Evolutionary conservation across 1,140 invertebrate genomes (phyloP).

Genomic region (Grapholita molesta): DNA sequence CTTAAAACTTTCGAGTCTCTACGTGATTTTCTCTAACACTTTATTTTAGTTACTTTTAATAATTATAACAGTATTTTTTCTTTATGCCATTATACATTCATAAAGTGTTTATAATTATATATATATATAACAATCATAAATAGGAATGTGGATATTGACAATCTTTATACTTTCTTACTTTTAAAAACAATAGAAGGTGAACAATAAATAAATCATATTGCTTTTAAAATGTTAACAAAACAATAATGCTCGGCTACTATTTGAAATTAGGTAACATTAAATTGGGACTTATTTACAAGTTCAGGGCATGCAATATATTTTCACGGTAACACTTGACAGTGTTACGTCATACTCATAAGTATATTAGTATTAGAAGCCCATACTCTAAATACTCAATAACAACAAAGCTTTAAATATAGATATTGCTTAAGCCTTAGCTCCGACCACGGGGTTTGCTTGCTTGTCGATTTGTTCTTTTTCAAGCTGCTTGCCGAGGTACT

Average conservation of each 20-base stretch:
- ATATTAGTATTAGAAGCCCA: conserved; percentile 28
- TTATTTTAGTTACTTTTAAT: background rate
- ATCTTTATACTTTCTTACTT: background rate
- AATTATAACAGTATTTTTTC: conserved; percentile 12
- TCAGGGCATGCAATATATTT: background rate
- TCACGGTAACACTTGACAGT: background rate
- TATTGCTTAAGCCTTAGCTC: conserved; percentile 81
- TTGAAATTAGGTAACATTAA: background rate
- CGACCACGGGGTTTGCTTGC: conserved; percentile 77
- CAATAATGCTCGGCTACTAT: conserved; percentile 2
- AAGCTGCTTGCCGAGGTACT: conserved; percentile 97
- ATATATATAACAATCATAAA: conserved; percentile 19
- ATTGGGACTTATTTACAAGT: conserved; percentile 10
- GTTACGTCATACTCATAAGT: background rate
- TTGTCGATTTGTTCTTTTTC: conserved; percentile 90
- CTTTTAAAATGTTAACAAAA: background rate
- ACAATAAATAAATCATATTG: conserved; percentile 3
- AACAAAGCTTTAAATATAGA: conserved; percentile 37
- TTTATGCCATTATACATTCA: conserved; percentile 12
- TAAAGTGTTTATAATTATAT: conserved; percentile 11
- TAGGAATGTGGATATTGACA: conserved; percentile 31
- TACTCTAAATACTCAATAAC: conserved; percentile 52
- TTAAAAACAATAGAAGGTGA: background rate
- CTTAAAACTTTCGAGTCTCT: conserved; percentile 25
- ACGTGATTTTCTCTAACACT: conserved; percentile 2